A percentile compares a stretch with the other conserved stretches of the same genome.
Evolutionary conservation across 2,113 vertebrate genomes (phyloP).

Genomic region (Plectropomus leopardus): DNA sequence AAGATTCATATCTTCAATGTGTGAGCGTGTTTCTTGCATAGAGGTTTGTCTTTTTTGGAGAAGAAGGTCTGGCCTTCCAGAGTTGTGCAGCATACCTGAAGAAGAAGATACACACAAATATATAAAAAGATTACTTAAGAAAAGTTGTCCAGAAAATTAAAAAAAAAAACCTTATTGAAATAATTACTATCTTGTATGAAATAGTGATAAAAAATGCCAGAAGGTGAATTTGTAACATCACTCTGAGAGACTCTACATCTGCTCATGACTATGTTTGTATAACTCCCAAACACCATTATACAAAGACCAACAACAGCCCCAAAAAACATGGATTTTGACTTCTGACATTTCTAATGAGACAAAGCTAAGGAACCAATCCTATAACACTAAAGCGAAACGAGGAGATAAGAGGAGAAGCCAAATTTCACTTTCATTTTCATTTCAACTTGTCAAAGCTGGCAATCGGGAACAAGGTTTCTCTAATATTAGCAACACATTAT

Average conservation of each 20-base stretch:
- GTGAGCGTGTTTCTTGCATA: slow-evolving; percentile 96
- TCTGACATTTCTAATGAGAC: too few relatives aligned
- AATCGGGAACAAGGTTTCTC: too few relatives aligned
- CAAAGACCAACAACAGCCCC: too few relatives aligned
- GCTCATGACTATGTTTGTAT: neutral
- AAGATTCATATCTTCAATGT: slow-evolving; percentile 89
- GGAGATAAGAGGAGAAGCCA: too few relatives aligned
- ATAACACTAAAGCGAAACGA: too few relatives aligned
- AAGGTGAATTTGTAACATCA: neutral
- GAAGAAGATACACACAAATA: slow-evolving; percentile 1
- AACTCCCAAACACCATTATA: neutral
- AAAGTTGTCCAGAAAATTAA: neutral
- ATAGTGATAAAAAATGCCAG: neutral
- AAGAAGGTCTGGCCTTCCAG: slow-evolving; percentile 95
- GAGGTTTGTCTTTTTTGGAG: slow-evolving; percentile 95
- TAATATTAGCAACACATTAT: too few relatives aligned
- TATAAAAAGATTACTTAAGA: neutral
- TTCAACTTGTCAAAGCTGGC: too few relatives aligned
- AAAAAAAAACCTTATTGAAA: neutral
- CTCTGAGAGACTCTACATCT: too few relatives aligned
- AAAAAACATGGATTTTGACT: too few relatives aligned
- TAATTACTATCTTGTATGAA: neutral
- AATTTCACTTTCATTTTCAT: too few relatives aligned
- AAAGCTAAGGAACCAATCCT: too few relatives aligned
- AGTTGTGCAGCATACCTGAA: slow-evolving; percentile 91